These are phyloP conservation scores for Macrostomum lignano DNA, from an alignment of 1,140 invertebrate genomes.

Conservation along the genomic window DNA sequence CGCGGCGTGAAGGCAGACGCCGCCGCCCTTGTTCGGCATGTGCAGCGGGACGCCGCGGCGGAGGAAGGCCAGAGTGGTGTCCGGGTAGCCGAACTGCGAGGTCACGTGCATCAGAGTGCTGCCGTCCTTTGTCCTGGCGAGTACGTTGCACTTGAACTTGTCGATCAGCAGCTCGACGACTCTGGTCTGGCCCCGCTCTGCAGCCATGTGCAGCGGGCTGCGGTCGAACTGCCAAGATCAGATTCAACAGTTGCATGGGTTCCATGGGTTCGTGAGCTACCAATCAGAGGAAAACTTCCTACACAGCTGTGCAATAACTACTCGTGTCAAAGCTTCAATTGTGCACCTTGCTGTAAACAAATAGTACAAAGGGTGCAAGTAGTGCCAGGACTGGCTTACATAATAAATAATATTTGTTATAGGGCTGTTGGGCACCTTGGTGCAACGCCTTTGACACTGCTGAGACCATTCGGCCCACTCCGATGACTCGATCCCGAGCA, in stretches of 20 bases:
- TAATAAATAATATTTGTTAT: too few relatives aligned
- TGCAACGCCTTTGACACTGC: too few relatives aligned
- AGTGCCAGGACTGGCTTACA: too few relatives aligned
- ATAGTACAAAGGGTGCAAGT: too few relatives aligned
- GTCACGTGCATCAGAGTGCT: conserved; percentile 93
- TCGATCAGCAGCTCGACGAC: conserved; percentile 82
- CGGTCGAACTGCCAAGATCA: not conserved
- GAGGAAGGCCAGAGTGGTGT: conserved; percentile 88
- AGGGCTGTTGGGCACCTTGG: too few relatives aligned
- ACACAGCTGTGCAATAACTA: too few relatives aligned
- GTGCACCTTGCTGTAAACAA: too few relatives aligned
- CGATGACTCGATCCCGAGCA: too few relatives aligned
- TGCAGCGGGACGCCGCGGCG: conserved; percentile 94
- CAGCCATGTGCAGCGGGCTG: conserved; percentile 65
- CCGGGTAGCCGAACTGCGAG: conserved; percentile 65
- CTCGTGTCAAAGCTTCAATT: too few relatives aligned
- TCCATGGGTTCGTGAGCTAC: too few relatives aligned
- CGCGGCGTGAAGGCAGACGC: conserved; percentile 29
- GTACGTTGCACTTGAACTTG: conserved; percentile 73
- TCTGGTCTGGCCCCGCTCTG: conserved; percentile 70
- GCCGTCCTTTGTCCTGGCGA: conserved; percentile 40
- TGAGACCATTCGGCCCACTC: too few relatives aligned
- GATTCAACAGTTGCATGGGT: not conserved
- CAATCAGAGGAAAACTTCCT: too few relatives aligned
- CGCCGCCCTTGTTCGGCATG: conserved; percentile 70